A percentile compares a stretch with the other conserved stretches of the same genome.
Conservation (phyloP, 2,797 vertebrate species). For the Dicrostonyx torquatus region DNA sequence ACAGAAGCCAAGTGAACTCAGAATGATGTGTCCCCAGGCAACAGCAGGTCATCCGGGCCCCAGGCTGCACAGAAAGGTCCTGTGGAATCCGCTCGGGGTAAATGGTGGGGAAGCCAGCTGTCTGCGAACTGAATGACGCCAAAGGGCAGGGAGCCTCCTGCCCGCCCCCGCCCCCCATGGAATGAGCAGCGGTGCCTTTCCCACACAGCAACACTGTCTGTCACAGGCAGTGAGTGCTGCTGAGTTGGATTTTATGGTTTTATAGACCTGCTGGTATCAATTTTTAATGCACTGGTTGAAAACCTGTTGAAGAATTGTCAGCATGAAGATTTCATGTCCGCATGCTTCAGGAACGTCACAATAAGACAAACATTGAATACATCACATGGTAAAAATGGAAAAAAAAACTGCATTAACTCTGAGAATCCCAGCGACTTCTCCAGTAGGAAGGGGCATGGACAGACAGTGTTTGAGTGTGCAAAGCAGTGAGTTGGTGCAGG, state of each 20-base stretch:
- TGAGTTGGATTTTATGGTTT: not conserved
- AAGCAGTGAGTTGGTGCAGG: not conserved
- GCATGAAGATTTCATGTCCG: not conserved
- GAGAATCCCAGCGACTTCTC: not conserved
- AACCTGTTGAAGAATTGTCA: not conserved
- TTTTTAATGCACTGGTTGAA: not conserved
- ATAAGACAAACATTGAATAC: not conserved
- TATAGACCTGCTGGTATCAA: not conserved
- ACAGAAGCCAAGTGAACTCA: not conserved
- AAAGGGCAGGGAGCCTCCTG: not conserved
- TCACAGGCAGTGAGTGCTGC: not conserved
- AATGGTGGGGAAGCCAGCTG: no score
- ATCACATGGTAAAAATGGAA: not conserved
- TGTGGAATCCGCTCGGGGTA: no score
- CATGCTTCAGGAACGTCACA: not conserved
- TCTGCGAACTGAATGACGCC: not conserved
- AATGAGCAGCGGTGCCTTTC: not conserved
- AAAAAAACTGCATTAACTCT: not conserved
- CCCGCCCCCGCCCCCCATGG: fast-evolving
- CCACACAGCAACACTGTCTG: no score
- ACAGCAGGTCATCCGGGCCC: not conserved
- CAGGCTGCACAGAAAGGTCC: not conserved
- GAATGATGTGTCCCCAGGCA: not conserved
- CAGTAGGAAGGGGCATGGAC: not conserved
- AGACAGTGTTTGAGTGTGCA: not conserved